phyloP scores from a whole-genome alignment of 2,888 invertebrate genomes.

The Hartigia nigra region DNA sequence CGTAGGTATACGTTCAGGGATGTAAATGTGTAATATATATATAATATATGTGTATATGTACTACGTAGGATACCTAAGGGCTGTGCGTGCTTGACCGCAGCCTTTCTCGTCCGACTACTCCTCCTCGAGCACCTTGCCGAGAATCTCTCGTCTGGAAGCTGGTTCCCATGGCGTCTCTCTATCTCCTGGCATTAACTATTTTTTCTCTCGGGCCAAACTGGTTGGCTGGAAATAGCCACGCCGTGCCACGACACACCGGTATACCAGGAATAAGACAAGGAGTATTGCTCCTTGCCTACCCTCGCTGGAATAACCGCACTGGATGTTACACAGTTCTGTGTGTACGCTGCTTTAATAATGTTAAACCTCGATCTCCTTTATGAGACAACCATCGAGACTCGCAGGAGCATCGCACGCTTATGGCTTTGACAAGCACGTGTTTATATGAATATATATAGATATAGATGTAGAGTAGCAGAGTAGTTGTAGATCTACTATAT shows the following conservation, averaged over 20 bases:
- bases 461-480: not conserved
- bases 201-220: constrained; percentile 22
- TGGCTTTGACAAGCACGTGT: not conserved
- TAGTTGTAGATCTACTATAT: not conserved
- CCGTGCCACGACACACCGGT: not conserved
- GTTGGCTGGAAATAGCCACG: constrained; percentile 23
- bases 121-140: constrained; percentile 20
- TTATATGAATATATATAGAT: not conserved
- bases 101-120: constrained; percentile 7
- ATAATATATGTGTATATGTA: not conserved
- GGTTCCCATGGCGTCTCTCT: constrained; percentile 26
- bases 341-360: constrained; percentile 4
- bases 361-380: not conserved
- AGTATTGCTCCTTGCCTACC: not conserved
- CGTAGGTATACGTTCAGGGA: not conserved
- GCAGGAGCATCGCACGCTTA: constrained; percentile 4
- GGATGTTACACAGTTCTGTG: not conserved
- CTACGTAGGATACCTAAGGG: not conserved
- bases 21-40: not conserved
- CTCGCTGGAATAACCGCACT: not conserved
- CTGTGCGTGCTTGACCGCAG: constrained; percentile 19
- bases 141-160: constrained; percentile 16
- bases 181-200: constrained; percentile 22
- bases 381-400: not conserved
- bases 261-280: not conserved